Conservation (phyloP, 2,797 vertebrate genomes). For the Cyprinella venusta region DNA sequence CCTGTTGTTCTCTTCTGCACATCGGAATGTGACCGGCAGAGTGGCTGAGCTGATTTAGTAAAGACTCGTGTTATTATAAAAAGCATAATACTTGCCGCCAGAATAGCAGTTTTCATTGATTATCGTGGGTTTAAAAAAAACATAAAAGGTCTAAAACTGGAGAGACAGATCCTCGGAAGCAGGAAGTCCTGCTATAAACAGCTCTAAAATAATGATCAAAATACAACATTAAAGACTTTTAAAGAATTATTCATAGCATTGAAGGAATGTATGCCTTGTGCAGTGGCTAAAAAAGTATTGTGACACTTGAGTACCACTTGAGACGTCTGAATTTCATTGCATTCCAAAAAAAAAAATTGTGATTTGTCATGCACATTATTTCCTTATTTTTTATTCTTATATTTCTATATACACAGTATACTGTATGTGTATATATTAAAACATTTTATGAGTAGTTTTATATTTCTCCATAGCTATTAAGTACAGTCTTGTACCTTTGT, state of each 20-base stretch:
- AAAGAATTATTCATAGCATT: background rate
- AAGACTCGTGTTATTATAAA: background rate
- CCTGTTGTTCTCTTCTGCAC: slow-evolving; percentile 92
- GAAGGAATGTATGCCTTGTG: background rate
- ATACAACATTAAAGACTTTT: background rate
- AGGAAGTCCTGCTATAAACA: background rate
- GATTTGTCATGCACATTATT: too few relatives aligned
- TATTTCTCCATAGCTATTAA: too few relatives aligned
- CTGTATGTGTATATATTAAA: too few relatives aligned
- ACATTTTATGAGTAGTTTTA: too few relatives aligned
- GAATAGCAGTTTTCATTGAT: background rate
- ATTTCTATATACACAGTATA: too few relatives aligned
- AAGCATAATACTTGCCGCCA: background rate
- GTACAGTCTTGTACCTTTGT: too few relatives aligned
- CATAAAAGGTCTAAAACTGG: background rate
- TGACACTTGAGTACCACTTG: background rate
- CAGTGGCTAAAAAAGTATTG: background rate
- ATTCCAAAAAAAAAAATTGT: too few relatives aligned
- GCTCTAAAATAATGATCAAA: slow-evolving; percentile 12
- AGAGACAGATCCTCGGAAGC: background rate
- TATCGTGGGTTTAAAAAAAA: background rate
- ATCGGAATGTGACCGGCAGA: slow-evolving; percentile 94
- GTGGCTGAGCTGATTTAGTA: slow-evolving; percentile 87
- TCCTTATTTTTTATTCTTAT: too few relatives aligned
- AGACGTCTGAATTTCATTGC: too few relatives aligned